Evolutionary conservation across 92 coral and sea anemone genomes (phyloP).

Genomic region (Desmophyllum pertusum): DNA sequence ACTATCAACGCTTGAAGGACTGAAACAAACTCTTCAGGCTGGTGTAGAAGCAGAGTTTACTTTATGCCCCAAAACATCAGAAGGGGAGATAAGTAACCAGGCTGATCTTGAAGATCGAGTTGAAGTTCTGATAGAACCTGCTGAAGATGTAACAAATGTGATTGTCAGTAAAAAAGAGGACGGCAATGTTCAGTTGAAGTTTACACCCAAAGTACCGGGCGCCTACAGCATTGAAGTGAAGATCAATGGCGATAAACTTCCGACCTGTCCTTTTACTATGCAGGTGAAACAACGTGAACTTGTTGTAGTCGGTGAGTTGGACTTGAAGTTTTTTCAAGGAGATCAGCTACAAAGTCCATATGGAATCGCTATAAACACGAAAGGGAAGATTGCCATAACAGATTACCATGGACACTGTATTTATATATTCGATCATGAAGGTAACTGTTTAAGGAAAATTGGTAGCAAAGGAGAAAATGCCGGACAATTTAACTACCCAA

Average conservation of each 20-base stretch:
- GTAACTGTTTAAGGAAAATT: too few relatives aligned
- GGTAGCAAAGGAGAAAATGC: too few relatives aligned
- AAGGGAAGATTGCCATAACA: background rate
- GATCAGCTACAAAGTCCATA: background rate
- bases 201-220: background rate
- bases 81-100: background rate
- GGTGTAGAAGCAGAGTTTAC: background rate
- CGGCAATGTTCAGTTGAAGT: background rate
- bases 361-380: background rate
- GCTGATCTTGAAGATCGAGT: slow-evolving; percentile 8
- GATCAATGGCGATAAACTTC: slow-evolving; percentile 5
- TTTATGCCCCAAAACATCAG: background rate
- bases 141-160: background rate
- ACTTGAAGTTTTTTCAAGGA: background rate
- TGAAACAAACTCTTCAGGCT: background rate
- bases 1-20: background rate
- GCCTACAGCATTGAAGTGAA: background rate
- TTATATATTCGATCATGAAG: background rate
- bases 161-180: background rate
- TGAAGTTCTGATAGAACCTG: background rate
- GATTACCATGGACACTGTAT: background rate
- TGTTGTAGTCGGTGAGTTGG: slow-evolving; percentile 2
- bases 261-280: background rate
- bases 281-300: slow-evolving; percentile 4
- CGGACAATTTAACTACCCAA: too few relatives aligned